phyloP scores from a whole-genome alignment of 1,140 invertebrate genomes.

The Temnothorax curvispinosus region DNA sequence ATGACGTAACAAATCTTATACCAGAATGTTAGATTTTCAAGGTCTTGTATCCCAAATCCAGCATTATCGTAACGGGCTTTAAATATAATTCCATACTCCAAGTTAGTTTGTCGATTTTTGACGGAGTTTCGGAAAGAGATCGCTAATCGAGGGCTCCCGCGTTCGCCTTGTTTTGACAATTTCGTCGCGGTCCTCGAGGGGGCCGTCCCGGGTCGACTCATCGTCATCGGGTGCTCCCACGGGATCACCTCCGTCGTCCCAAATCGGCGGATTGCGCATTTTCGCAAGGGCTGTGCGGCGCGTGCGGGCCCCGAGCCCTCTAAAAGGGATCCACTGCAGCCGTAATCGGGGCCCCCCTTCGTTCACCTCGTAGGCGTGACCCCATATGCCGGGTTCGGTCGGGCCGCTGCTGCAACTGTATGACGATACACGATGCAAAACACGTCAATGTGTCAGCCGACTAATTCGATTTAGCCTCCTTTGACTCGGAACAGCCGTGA shows the following conservation, averaged over 20 bases:
- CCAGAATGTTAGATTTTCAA: neutral
- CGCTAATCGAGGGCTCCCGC: conserved; percentile 21
- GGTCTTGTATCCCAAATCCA: neutral
- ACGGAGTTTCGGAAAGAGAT: neutral
- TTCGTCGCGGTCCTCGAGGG: conserved; percentile 46
- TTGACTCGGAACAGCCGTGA: conserved; percentile 45
- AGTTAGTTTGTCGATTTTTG: neutral
- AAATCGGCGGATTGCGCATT: conserved; percentile 61
- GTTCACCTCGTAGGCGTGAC: conserved; percentile 81
- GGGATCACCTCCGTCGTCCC: conserved; percentile 37
- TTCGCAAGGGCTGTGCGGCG: conserved; percentile 57
- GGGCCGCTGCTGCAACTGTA: conserved; percentile 49
- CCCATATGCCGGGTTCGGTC: conserved; percentile 77
- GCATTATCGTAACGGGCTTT: neutral
- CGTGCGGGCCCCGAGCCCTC: conserved; percentile 49
- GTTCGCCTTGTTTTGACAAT: conserved; percentile 60
- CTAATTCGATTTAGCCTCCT: conserved; percentile 58
- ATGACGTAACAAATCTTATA: neutral
- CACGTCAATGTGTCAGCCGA: conserved; percentile 52
- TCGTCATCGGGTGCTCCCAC: conserved; percentile 47
- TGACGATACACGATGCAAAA: conserved; percentile 50
- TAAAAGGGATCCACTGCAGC: conserved; percentile 28
- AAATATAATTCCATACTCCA: neutral
- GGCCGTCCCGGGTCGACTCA: conserved; percentile 31
- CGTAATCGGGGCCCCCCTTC: conserved; percentile 37